phyloP scores from a whole-genome alignment of 2,888 invertebrate species.

The Megaustenia siamemsis region DNA sequence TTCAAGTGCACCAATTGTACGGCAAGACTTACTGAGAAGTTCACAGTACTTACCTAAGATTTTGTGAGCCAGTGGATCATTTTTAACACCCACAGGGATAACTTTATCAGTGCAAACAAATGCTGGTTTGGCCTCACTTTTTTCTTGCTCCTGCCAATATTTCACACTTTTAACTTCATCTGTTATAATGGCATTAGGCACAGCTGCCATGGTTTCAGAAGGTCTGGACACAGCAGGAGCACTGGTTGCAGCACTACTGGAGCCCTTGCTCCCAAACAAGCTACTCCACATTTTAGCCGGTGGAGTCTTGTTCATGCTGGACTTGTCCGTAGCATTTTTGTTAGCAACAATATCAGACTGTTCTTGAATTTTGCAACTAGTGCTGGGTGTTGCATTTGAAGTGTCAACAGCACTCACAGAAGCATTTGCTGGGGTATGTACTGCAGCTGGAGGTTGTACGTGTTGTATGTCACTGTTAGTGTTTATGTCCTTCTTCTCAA shows the following conservation, averaged over 20 bases:
- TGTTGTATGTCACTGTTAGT: background rate
- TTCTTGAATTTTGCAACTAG: background rate
- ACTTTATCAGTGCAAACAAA: constrained; percentile 41
- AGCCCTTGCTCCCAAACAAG: constrained; percentile 44
- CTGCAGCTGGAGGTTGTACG: background rate
- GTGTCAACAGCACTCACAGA: background rate
- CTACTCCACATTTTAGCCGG: constrained; percentile 53
- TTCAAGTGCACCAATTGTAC: too few species aligned
- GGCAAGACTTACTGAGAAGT: too few species aligned
- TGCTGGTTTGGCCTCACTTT: constrained; percentile 27
- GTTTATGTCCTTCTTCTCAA: background rate
- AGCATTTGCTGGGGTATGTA: background rate
- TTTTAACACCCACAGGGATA: constrained; percentile 41
- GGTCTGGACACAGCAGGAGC: background rate
- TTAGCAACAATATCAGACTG: background rate
- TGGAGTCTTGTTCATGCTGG: background rate
- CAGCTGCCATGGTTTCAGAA: background rate
- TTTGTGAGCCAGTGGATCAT: constrained; percentile 47
- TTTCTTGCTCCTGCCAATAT: constrained; percentile 50
- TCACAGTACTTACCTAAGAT: constrained; percentile 43
- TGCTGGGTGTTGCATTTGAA: background rate
- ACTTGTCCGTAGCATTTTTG: background rate
- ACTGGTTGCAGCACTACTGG: constrained; percentile 9
- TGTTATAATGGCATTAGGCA: constrained; percentile 32
- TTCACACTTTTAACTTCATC: constrained; percentile 47